A percentile compares a stretch with the other conserved stretches of the same genome.
Conservation (phyloP, 2,888 invertebrate species). For the Euphydryas editha region DNA sequence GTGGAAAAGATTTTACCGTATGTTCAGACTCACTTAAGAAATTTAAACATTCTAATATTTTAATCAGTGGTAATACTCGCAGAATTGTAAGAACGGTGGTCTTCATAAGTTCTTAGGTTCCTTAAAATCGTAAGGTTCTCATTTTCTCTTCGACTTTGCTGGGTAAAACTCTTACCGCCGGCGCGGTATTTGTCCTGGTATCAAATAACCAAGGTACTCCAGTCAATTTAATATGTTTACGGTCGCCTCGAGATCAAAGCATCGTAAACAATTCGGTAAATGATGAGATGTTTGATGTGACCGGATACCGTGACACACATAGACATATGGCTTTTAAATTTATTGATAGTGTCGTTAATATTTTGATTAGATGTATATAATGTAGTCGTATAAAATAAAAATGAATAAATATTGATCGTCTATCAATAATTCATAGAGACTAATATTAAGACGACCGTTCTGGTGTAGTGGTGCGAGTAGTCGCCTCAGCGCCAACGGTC, state of each 20-base stretch:
- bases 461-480: too few relatives aligned
- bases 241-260: constrained; percentile 42
- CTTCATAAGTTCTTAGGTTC: too few relatives aligned
- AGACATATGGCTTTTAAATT: constrained; percentile 24
- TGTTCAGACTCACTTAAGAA: too few relatives aligned
- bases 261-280: constrained; percentile 42
- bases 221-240: constrained; percentile 44
- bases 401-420: background rate
- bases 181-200: background rate
- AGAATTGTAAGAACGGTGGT: too few relatives aligned
- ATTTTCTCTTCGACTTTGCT: too few relatives aligned
- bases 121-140: too few relatives aligned
- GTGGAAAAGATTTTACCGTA: too few relatives aligned
- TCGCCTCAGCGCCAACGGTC: too few relatives aligned
- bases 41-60: too few relatives aligned
- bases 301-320: constrained; percentile 43
- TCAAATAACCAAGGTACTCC: constrained; percentile 36
- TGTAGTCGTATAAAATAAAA: background rate
- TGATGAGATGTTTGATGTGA: constrained; percentile 41
- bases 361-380: background rate
- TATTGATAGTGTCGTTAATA: constrained; percentile 34
- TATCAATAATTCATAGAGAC: background rate
- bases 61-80: too few relatives aligned
- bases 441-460: too few relatives aligned
- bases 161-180: background rate